These are phyloP conservation scores for Cyprinodon tularosa DNA, from an alignment of 2,113 vertebrate species.

Conservation along the genomic window DNA sequence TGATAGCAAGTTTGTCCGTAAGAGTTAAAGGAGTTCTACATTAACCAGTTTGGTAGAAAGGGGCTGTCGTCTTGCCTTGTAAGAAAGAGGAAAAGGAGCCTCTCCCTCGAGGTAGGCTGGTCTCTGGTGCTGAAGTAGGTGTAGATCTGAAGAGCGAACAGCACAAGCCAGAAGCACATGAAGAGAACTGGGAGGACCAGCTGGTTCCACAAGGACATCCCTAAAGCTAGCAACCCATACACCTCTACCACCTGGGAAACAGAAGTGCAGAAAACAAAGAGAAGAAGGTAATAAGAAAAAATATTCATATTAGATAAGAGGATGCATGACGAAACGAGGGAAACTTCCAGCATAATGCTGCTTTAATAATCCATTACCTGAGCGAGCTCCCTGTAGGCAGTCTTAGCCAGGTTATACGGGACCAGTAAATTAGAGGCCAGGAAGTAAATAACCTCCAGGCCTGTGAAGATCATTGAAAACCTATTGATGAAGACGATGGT, in stretches of 20 bases:
- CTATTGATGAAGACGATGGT: slow-evolving; percentile 97
- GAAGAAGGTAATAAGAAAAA: background rate
- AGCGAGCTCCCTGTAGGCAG: slow-evolving; percentile 95
- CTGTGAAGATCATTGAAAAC: slow-evolving; percentile 99
- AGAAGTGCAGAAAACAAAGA: background rate
- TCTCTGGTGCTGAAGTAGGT: slow-evolving; percentile 96
- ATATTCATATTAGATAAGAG: slow-evolving; percentile 9
- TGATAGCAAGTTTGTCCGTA: background rate
- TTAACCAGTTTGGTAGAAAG: background rate
- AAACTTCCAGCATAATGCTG: background rate
- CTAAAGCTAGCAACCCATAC: slow-evolving; percentile 93
- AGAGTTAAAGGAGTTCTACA: background rate
- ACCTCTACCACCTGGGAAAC: slow-evolving; percentile 92
- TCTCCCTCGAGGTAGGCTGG: slow-evolving; percentile 94
- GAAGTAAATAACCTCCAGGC: slow-evolving; percentile 97
- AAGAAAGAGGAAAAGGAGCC: slow-evolving; percentile 96
- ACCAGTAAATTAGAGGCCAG: slow-evolving; percentile 95
- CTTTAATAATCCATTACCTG: slow-evolving; percentile 82
- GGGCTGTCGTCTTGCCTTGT: slow-evolving; percentile 84
- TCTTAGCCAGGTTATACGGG: slow-evolving; percentile 96
- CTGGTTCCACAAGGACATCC: slow-evolving; percentile 99
- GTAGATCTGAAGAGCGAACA: slow-evolving; percentile 98
- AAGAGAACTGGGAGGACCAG: slow-evolving; percentile 97
- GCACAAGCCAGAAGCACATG: slow-evolving; percentile 99
- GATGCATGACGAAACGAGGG: background rate